These are phyloP conservation scores for Palythoa heliodiscus DNA, from an alignment of 92 coral and sea anemone genomes.

Conservation along the genomic window DNA sequence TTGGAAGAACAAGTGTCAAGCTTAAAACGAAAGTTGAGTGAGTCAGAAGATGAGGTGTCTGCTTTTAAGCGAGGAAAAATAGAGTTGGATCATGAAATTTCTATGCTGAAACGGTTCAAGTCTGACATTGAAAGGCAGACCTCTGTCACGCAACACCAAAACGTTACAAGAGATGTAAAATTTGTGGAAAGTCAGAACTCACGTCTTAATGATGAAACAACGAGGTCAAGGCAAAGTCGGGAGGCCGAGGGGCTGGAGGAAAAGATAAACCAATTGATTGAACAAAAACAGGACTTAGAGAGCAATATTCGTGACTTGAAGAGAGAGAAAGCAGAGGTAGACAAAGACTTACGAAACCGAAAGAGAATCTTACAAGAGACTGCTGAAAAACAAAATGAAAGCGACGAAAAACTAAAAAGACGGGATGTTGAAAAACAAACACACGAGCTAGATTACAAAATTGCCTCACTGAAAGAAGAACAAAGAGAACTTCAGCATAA, in stretches of 20 bases:
- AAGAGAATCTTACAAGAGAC: constrained; percentile 30
- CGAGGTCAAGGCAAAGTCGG: constrained; percentile 27
- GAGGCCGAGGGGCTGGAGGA: constrained; percentile 57
- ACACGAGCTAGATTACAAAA: constrained; percentile 59
- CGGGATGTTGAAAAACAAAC: constrained; percentile 54
- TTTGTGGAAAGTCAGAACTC: constrained; percentile 39
- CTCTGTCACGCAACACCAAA: constrained; percentile 49
- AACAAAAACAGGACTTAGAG: constrained; percentile 49
- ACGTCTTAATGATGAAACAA: constrained; percentile 30
- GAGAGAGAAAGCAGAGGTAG: constrained; percentile 37
- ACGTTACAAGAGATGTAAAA: constrained; percentile 39
- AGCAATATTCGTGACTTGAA: constrained; percentile 50
- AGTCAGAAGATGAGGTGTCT: constrained; percentile 78
- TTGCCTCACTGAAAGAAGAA: constrained; percentile 66
- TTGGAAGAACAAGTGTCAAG: constrained; percentile 67
- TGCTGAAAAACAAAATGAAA: constrained; percentile 8
- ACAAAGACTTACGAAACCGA: constrained; percentile 46
- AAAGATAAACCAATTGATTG: constrained; percentile 51
- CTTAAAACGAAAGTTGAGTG: constrained; percentile 64
- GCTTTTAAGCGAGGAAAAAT: constrained; percentile 74
- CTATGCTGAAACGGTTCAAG: constrained; percentile 63
- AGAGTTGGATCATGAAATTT: constrained; percentile 77
- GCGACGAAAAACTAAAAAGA: constrained; percentile 31
- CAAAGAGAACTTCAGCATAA: constrained; percentile 61
- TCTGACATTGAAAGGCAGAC: constrained; percentile 62